Evolutionary conservation across 2,113 vertebrate species (phyloP), one percentile per base, ranked within the genome.

Genomic region (Oryctolagus cuniculus): DNA sequence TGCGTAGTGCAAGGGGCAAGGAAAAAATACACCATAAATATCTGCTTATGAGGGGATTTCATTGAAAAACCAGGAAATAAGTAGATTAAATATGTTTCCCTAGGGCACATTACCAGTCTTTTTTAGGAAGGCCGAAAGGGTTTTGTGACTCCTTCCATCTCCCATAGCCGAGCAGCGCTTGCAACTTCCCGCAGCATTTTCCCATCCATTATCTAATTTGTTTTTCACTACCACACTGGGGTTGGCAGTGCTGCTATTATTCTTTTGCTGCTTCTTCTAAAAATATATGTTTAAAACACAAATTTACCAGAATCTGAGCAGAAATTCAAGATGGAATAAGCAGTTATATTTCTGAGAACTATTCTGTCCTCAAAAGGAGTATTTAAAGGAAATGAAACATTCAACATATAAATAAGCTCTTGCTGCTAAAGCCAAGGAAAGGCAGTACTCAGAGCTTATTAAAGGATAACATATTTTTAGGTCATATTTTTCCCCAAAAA

Each of bases 321-420:
- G 89, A 91, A 90, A 53, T 89, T 96, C 83, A 90, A 58, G 79
- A 49, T 63, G 58, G 22, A 91, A 95, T 72, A 69, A 74, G 24
- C 29, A 21, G 22, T 34, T 80, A 78, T 93, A 49, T 49, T 89
- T 89, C 53, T 67, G 70, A 84, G 69, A 83, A 75, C 24, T 61
- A 34, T 63, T 75, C 38, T 22, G 74, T 80, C 63, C 81, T 84
- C n/a, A 77, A 75, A 91, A 64, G 72, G 31, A 85, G 81, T 44
- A 80, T 87, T 81, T 93, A 95, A 91, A 89, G 73, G 44, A 92
- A 92, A 93, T 90, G 78, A 93, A 95, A 87, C 81, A 94, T 93
- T 83, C 93, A 85, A 93, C 55, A 85, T 66, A 83, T 25, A 87
- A 89, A 88, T 55, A 95, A 75, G 70, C 29, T 49, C 31, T 79